Base-by-base conservation (phyloP, 2,888 invertebrate genomes). In the Sicus ferrugineus region DNA sequence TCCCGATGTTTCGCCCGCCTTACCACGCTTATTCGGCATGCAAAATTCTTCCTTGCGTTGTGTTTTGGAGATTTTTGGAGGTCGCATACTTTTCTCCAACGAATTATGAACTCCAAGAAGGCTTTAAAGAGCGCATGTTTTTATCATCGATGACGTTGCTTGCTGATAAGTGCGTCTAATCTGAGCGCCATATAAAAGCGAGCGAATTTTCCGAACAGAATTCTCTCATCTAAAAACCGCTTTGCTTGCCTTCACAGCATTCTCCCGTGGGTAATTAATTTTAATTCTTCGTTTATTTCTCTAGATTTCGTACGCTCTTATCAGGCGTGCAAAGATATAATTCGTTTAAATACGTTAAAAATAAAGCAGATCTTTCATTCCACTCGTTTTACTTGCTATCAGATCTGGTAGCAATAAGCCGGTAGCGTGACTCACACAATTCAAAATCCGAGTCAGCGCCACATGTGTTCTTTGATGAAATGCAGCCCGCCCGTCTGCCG, bases 31-130 rank as follows among this genome's bases (percentile, higher is more conserved):
- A 58, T 56, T 67, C 14, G 38, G 0, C 48, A 16, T 64, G 31
- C 52, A 14, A 19, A 42, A 38, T 58, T n/a, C 26, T 67, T 46
- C 31, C 11, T 58, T 48, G 14, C 28, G 28, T 67, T 67, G 67
- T 58, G 16, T 67, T 67, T 54, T 48, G 59, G 46, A 48, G 31
- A 58, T 31, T 31, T 67, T 56, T 67, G 48, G 67, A 59, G 67
- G 67, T 67, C 59, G 58, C 54, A 42, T 4, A n/a, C n/a, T 42
- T 42, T n/a, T 16, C 3, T 42, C n/a, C 3, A n/a, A 4, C 42
- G n/a, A 42, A 42, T n/a, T 42, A 42, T 42, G n/a, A 42, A 42
- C 42, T n/a, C 42, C 5, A 16, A 42, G n/a, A n/a, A n/a, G n/a
- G n/a, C n/a, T n/a, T n/a, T n/a, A n/a, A n/a, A n/a, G n/a, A n/a